These are phyloP conservation scores for Micromys minutus DNA, from an alignment of 2,113 vertebrate species.

Conservation along the genomic window DNA sequence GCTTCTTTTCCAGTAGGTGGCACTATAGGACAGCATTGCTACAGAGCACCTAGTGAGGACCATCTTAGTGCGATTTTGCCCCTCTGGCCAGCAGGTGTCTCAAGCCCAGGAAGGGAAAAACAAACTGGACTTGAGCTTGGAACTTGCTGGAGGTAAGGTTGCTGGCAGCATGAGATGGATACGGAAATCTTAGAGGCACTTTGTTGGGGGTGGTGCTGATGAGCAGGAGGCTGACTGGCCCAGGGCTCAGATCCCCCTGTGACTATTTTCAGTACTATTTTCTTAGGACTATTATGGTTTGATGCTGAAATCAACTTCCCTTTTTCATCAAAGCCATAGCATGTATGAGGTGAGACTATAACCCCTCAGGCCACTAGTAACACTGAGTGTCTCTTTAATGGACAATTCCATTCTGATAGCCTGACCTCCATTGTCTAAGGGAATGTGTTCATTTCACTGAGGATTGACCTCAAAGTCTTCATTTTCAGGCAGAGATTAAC, in stretches of 20 bases:
- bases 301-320: too few species aligned
- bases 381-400: neutral
- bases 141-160: neutral
- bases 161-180: neutral
- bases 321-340: neutral
- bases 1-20: neutral
- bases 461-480: neutral
- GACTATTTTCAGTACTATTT: neutral
- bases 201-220: neutral
- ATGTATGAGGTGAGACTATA: neutral
- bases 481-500: neutral
- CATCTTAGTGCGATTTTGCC: neutral
- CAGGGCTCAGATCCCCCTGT: neutral
- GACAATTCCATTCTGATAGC: neutral
- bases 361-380: neutral
- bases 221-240: neutral
- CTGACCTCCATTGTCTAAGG: neutral
- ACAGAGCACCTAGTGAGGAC: neutral
- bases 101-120: neutral
- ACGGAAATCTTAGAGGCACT: neutral
- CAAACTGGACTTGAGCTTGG: neutral
- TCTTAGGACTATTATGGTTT: neutral
- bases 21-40: neutral
- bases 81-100: neutral
- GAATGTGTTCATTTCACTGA: neutral